Conservation (phyloP, 2,888 invertebrate genomes). For the Lobophora halterata region DNA sequence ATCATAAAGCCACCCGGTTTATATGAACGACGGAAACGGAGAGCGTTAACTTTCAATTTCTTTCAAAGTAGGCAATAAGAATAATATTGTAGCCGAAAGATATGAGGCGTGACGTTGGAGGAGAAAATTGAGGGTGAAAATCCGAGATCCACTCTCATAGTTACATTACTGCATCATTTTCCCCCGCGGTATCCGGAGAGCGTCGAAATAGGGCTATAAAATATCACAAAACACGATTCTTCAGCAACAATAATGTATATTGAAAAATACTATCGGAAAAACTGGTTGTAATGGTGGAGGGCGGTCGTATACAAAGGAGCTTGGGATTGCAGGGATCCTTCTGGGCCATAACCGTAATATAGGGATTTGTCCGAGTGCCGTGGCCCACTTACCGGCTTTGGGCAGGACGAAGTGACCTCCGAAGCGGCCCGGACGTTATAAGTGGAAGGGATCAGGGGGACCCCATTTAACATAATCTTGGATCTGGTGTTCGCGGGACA, state of each 20-base stretch:
- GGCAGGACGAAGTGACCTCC: constrained; percentile 47
- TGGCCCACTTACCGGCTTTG: constrained; percentile 64
- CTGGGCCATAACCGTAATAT: constrained; percentile 65
- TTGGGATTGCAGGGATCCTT: constrained; percentile 39
- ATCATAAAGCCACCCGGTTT: too few relatives aligned
- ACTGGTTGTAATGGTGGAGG: constrained; percentile 45
- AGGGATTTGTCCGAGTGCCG: constrained; percentile 61
- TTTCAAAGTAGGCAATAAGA: background rate
- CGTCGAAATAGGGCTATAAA: constrained; percentile 28
- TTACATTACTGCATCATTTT: constrained; percentile 24
- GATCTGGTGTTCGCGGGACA: constrained; percentile 33
- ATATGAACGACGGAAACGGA: too few relatives aligned
- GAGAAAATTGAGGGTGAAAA: constrained; percentile 16
- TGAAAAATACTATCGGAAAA: constrained; percentile 48
- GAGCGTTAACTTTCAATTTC: background rate
- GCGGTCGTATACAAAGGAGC: constrained; percentile 50
- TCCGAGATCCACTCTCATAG: constrained; percentile 13
- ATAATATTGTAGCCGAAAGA: background rate
- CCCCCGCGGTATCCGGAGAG: constrained; percentile 20
- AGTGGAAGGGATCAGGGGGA: constrained; percentile 52
- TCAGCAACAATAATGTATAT: constrained; percentile 35
- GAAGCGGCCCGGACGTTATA: constrained; percentile 55
- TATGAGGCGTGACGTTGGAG: constrained; percentile 11
- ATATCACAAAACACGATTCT: constrained; percentile 24
- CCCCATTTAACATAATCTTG: constrained; percentile 64